Evolutionary conservation across 2,113 vertebrate genomes (phyloP).

Genomic region (Raja brachyura): DNA sequence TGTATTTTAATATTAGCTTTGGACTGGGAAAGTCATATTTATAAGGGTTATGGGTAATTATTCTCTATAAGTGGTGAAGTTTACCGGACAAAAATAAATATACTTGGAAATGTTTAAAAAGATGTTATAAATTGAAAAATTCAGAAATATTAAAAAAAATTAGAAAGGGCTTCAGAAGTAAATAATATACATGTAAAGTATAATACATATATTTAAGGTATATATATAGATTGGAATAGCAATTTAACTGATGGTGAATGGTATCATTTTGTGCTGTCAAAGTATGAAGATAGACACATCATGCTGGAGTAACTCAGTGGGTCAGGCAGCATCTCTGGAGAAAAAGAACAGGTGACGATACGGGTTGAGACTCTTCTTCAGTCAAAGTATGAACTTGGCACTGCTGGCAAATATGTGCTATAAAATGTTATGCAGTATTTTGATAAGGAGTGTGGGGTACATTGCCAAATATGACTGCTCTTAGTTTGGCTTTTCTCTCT

Average conservation of each 20-base stretch:
- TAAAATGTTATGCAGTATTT: neutral
- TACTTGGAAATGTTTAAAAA: neutral
- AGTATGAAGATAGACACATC: neutral
- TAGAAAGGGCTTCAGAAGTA: neutral
- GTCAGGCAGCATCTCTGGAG: too few relatives aligned
- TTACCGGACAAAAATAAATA: neutral
- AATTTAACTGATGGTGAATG: neutral
- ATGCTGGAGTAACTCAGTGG: too few relatives aligned
- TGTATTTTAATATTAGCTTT: neutral
- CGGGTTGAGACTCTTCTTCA: neutral
- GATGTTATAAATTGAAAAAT: neutral
- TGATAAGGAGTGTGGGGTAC: neutral
- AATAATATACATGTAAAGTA: neutral
- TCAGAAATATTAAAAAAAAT: neutral
- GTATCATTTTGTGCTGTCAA: neutral
- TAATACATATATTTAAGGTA: neutral
- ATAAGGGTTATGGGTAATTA: neutral
- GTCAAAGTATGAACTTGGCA: neutral
- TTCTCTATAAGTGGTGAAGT: neutral
- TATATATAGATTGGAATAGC: neutral
- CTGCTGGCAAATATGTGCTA: neutral
- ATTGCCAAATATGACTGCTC: neutral
- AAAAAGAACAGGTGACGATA: too few relatives aligned
- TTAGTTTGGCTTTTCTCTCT: neutral
- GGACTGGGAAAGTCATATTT: too few relatives aligned